Evolutionary conservation across 2,888 invertebrate genomes (phyloP), one percentile per base, ranked within the genome.

Genomic region (Lucinisca nassula): DNA sequence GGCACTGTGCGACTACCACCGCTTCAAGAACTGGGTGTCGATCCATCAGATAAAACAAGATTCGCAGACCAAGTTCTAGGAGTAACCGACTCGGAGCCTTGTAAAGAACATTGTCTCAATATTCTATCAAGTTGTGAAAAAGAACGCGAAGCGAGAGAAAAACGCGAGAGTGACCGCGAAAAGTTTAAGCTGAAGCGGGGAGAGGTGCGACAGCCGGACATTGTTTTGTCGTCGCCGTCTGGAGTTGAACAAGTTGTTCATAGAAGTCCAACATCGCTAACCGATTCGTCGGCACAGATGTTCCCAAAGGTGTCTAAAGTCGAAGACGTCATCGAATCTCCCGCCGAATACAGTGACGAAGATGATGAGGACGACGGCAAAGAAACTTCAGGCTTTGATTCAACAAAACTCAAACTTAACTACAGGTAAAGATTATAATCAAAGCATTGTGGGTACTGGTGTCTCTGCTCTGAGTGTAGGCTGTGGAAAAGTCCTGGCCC

Each of bases 1-100:
- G 40, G 14, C 3, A 24, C 10, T 17, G 51, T 76, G 21, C n/a
- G 3, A 14, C 49, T 87, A 17, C 84, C 83, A 21, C 37, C 72
- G 12, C 37, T 90, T n/a, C 75, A 79, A 17, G 84, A 90, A 70
- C 45, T 24, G 1, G 12, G 12, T 6, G 37, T n/a, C 8, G 24
- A 12, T 27, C 10, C n/a, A 14, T 12, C 32, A 1, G 38, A 82
- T 30, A 38, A 45, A 37, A 14, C 35, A 32, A 77, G 67, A 72
- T 78, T 77, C 35, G 77, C 87, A 1, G 76, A 82, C 10, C 82
- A 87, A 67, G 87, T 90, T 30, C 84, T 51, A 21, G 90, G 84
- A 10, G 86, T 90, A 3, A 90, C 90, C 10, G 90, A 88, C 55
- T 90, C 90, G 1, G 84, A 84, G 27, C 84, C 87, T 17, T 90